Evolutionary conservation across 2,113 vertebrate species (phyloP).

Genomic region (Lamprologus ornatipinnis): DNA sequence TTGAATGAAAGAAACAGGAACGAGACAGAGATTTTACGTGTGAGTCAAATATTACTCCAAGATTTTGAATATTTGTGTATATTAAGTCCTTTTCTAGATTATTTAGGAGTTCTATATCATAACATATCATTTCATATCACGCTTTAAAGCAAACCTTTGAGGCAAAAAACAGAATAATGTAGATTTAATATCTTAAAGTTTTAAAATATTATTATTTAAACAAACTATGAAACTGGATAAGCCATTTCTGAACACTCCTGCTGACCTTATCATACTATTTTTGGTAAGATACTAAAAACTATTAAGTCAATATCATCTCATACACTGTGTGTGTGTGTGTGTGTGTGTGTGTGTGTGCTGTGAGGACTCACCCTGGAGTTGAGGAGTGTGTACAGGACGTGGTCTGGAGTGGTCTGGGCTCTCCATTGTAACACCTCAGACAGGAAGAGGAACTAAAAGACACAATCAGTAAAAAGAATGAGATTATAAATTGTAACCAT

Average conservation of each 20-base stretch:
- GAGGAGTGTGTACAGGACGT: slow-evolving; percentile 91
- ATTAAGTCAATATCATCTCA: not conserved
- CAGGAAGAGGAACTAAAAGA: slow-evolving; percentile 89
- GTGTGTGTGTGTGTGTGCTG: not conserved
- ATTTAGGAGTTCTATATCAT: not conserved
- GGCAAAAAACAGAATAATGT: not conserved
- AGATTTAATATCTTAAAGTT: not conserved
- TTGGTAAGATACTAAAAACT: too few species aligned
- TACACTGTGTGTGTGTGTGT: too few species aligned
- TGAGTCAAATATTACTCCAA: too few species aligned
- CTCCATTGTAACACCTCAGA: slow-evolving; percentile 96
- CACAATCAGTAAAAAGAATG: not conserved
- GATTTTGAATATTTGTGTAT: too few species aligned
- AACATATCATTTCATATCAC: not conserved
- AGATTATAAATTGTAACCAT: not conserved
- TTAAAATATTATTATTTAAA: not conserved
- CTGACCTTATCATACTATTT: fast-evolving
- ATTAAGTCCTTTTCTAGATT: not conserved
- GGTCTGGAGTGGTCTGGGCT: slow-evolving; percentile 95
- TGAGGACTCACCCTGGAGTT: slow-evolving; percentile 75
- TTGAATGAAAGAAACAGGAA: too few species aligned
- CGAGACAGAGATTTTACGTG: too few species aligned
- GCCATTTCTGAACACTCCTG: not conserved
- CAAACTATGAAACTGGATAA: not conserved
- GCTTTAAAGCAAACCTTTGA: not conserved